phyloP scores from a whole-genome alignment of 1,140 invertebrate genomes.

The Heliconius congener region DNA sequence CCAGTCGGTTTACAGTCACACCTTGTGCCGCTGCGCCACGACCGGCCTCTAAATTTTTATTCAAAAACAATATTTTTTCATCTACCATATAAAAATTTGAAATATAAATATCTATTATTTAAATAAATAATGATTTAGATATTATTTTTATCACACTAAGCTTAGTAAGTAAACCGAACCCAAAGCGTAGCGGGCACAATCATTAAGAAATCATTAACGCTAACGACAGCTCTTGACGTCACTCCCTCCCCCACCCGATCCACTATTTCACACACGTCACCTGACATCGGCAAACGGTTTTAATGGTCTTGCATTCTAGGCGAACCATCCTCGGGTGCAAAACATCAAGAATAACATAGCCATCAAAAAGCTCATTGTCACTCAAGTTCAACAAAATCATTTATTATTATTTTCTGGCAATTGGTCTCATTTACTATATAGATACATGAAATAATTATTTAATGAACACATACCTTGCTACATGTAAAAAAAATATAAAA shows the following conservation, averaged over 20 bases:
- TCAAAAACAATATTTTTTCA: background rate
- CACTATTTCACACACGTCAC: slow-evolving; percentile 39
- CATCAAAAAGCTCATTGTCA: background rate
- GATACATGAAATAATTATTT: background rate
- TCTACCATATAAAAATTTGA: background rate
- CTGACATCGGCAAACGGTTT: slow-evolving; percentile 34
- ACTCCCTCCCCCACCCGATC: slow-evolving; percentile 36
- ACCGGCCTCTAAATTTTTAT: no score
- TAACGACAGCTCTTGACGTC: slow-evolving; percentile 55
- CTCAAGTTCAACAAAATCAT: background rate
- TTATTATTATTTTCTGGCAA: background rate
- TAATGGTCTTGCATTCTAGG: slow-evolving; percentile 36
- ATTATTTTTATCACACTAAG: slow-evolving; percentile 15
- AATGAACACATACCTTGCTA: background rate
- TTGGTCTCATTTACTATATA: no score
- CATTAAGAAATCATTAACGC: slow-evolving; percentile 77
- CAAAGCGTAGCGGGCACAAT: slow-evolving; percentile 51
- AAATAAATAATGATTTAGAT: slow-evolving; percentile 3
- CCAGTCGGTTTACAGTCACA: no score
- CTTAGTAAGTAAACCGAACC: slow-evolving; percentile 25
- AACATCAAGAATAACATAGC: slow-evolving; percentile 6
- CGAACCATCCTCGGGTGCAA: slow-evolving; percentile 20
- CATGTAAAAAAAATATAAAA: background rate
- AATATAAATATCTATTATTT: background rate
- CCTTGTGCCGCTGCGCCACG: no score